Base-by-base conservation (phyloP, 2,113 vertebrate genomes). In the Gallinago undulata region DNA sequence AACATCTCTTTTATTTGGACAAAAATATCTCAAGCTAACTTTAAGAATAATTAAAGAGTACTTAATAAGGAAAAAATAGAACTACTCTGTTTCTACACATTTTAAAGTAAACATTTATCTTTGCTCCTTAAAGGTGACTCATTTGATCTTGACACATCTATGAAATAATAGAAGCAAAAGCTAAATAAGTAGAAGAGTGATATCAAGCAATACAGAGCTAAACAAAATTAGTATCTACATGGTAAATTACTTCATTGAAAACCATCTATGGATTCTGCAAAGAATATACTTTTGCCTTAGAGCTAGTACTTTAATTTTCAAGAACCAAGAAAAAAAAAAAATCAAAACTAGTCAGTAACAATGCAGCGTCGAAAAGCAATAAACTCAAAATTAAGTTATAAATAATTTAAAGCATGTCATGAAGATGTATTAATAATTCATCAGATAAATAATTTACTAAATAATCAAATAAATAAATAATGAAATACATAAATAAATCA, bases 391-490 rank as follows among this genome's bases (percentile, higher is more conserved):
- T 99, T 99, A 99, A 99, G 98, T 99, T 99, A 99, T 99, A 98
- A 99, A 99, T 99, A 99, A 99, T 99, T 99, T 98, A 99, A 96
- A 97, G 96, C 97, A 99, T 98, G 99, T 99, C 99, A 99, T 99
- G 99, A 99, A 99, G 98, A 98, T 98, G 97, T 98, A 99, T 99
- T 99, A 99, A 99, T 99, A 99, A 99, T 99, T 99, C 98, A 99
- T 99, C 98, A 98, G 99, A 99, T 99, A 99, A 99, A 99, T 99
- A 99, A 99, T 99, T 99, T 99, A 99, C 99, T 99, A 99, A 99
- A 99, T 99, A 99, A 99, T 99, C 99, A 99, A 99, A 99, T 99
- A 99, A 99, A 99, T 99, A 99, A 99, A 99, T 99, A 98, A 99
- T 99, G 99, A 98, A 98, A 96, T 96, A 98, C 99, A 99, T 99